Evolutionary conservation across 2,113 vertebrate genomes (phyloP).

Genomic region (Xiphorhynchus elegans): DNA sequence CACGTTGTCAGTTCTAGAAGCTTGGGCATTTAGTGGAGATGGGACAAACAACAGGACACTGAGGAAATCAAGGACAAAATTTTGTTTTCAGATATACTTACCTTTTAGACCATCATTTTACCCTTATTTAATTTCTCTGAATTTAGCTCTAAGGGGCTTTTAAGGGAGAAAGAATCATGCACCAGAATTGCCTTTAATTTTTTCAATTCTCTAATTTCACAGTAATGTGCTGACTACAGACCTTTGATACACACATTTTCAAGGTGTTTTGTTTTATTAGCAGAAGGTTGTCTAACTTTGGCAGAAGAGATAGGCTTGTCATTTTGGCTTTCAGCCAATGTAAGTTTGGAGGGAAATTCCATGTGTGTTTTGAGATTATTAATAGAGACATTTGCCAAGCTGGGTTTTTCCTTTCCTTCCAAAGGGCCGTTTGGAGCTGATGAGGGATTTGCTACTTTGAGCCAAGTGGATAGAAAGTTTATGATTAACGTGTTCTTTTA

Average conservation of each 20-base stretch:
- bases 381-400: neutral
- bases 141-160: neutral
- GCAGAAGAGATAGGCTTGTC: neutral
- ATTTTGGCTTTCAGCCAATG: neutral
- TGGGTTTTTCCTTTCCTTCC: conserved; percentile 7
- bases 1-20: neutral
- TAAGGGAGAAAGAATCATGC: neutral
- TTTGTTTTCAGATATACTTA: neutral
- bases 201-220: neutral
- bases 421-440: neutral
- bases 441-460: neutral
- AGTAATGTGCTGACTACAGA: neutral
- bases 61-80: neutral
- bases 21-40: neutral
- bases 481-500: neutral
- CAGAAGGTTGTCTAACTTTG: neutral
- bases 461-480: neutral
- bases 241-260: neutral
- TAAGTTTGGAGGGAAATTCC: conserved; percentile 40
- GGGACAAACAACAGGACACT: no score
- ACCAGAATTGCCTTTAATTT: neutral
- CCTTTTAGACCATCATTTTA: neutral
- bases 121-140: neutral
- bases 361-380: neutral
- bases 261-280: neutral